Evolutionary conservation across 1,140 invertebrate genomes (phyloP).

Genomic region (Drosophila tani): DNA sequence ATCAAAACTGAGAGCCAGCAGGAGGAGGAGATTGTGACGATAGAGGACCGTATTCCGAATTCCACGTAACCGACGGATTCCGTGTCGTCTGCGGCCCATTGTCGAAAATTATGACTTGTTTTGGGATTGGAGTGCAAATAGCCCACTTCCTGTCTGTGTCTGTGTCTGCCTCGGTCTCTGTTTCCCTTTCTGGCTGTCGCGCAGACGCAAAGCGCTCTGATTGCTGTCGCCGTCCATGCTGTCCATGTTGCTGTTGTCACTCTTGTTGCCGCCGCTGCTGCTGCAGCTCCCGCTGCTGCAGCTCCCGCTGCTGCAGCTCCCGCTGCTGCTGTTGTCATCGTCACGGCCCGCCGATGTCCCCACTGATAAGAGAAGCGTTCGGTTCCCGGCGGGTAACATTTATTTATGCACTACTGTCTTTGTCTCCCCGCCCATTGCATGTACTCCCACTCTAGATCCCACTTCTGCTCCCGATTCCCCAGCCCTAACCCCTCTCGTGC

Average conservation of each 20-base stretch:
- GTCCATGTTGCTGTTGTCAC: constrained; percentile 26
- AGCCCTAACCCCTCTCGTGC: neutral
- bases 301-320: constrained; percentile 15
- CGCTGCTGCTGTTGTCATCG: constrained; percentile 54
- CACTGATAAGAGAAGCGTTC: constrained; percentile 64
- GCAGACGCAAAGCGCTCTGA: constrained; percentile 64
- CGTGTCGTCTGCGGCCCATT: constrained; percentile 56
- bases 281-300: neutral
- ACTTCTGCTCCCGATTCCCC: constrained; percentile 2
- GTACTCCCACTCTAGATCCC: constrained; percentile 5
- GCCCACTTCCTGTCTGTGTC: constrained; percentile 74
- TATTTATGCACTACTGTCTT: constrained; percentile 44
- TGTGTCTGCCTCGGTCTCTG: neutral
- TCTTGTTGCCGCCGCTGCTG: constrained; percentile 12
- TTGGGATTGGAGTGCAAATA: constrained; percentile 76
- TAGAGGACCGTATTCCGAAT: constrained; percentile 45
- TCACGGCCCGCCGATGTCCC: constrained; percentile 71
- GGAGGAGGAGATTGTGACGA: constrained; percentile 7
- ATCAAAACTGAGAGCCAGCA: constrained; percentile 33
- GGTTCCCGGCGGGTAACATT: constrained; percentile 22
- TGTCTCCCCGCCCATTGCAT: constrained; percentile 2
- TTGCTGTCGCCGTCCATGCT: constrained; percentile 45
- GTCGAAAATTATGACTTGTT: constrained; percentile 84
- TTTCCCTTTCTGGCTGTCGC: constrained; percentile 18
- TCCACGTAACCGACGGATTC: constrained; percentile 64